Conservation (phyloP, 2,113 vertebrate genomes). For the Perca flavescens region DNA sequence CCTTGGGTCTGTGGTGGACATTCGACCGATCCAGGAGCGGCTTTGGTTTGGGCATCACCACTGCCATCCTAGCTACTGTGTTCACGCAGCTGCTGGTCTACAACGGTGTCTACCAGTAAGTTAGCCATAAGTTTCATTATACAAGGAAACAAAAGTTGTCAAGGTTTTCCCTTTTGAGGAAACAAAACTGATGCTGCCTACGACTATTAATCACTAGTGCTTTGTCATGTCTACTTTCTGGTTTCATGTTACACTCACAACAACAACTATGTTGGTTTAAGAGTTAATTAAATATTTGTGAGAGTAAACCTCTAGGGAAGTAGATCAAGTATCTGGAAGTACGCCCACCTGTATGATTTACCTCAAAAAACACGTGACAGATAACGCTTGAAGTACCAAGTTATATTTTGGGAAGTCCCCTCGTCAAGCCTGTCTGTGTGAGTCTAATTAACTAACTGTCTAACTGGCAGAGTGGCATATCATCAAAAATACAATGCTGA, state of each 20-base stretch:
- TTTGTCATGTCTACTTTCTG: neutral
- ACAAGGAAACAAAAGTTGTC: neutral
- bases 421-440: neutral
- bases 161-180: neutral
- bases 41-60: slow-evolving; percentile 94
- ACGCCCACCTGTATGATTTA: neutral
- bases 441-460: slow-evolving; percentile 49
- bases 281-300: neutral
- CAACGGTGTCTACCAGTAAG: slow-evolving; percentile 98
- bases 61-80: slow-evolving; percentile 93
- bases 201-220: neutral
- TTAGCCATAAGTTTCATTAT: slow-evolving; percentile 32
- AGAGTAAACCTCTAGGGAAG: neutral
- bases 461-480: slow-evolving; percentile 13
- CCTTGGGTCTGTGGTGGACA: slow-evolving; percentile 97
- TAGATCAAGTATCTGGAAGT: neutral
- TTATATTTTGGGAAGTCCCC: slow-evolving; percentile 22
- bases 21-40: slow-evolving; percentile 97
- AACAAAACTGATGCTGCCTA: neutral
- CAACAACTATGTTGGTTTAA: neutral
- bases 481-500: slow-evolving; percentile 49
- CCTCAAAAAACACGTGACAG: slow-evolving; percentile 6
- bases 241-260: neutral
- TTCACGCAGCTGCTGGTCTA: slow-evolving; percentile 95
- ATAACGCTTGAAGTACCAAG: neutral